Evolutionary conservation across 2,113 vertebrate genomes (phyloP), one percentile per base, ranked within the genome.

Genomic region (Phalacrocorax brasilianus): DNA sequence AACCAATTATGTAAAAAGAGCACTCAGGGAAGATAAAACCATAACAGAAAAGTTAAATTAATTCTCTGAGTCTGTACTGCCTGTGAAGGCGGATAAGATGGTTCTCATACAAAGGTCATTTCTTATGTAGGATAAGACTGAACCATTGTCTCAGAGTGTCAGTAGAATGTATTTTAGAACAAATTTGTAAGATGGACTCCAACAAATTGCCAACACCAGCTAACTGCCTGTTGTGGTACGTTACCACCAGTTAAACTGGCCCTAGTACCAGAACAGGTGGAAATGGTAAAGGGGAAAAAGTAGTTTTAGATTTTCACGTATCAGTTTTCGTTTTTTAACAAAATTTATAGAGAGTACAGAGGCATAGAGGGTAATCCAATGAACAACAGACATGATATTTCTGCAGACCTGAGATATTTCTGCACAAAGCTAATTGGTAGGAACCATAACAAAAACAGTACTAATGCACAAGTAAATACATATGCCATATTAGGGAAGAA

Each of bases 1-100:
- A 92, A 85, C 27, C 66, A 89, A 66, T 56, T 91, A 85, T 6
- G 91, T 53, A 85, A 79, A 91, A 85, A 78, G 35, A 91, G 58
- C 70, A 85, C 66, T 91, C 17, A 38, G 62, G 70, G 40, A 94
- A 96, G 83, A 92, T 63, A 96, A 95, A 96, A 93, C 58, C 62
- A 12, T 44, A 88, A 68, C 52, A 91, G 40, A 81, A 81, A 94
- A 81, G 55, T 89, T 72, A 90, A 68, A 94, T 90, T 85, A 72
- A 91, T 89, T 95, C 65, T 81, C 35, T 78, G 45, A 77, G 33
- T 88, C 79, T 91, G 68, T 61, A 40, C 35, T 87, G 87, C 15
- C 42, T 61, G 33, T 6, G 8, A 94, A 81, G 65, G 73, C 1
- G 0, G 65, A 63, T 26, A 75, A 84, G 35, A 52, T 24, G 56